Conservation (phyloP, 2,113 vertebrate genomes). For the Taxidea taxus region DNA sequence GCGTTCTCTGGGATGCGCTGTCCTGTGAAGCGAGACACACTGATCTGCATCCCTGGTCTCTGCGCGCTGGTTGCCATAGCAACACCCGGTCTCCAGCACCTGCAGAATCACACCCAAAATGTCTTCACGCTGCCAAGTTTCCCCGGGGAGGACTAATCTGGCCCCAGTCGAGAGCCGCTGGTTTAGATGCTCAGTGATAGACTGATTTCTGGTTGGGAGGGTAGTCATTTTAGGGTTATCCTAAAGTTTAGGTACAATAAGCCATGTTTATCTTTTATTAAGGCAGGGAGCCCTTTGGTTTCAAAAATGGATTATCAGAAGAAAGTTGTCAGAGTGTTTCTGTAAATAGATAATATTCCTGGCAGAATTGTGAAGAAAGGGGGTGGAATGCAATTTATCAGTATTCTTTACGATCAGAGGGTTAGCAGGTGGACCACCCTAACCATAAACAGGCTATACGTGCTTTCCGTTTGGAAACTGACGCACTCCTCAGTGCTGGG, state of each 20-base stretch:
- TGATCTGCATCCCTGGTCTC: not conserved
- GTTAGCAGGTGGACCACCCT: not conserved
- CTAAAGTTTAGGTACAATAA: not conserved
- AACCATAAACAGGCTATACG: fast-evolving
- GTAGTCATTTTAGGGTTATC: slow-evolving; percentile 3
- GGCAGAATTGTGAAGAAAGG: not conserved
- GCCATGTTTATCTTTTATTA: not conserved
- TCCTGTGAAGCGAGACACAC: too few relatives aligned
- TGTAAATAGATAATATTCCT: not conserved
- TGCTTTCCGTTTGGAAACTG: not conserved
- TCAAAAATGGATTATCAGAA: not conserved
- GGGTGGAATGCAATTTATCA: not conserved
- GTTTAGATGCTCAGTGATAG: not conserved
- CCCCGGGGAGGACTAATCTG: too few relatives aligned
- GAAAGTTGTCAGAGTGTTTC: not conserved
- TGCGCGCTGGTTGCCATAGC: not conserved
- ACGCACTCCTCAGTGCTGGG: fast-evolving
- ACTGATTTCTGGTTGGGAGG: not conserved
- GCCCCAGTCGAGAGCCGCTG: too few relatives aligned
- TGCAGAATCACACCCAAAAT: not conserved
- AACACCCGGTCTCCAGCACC: not conserved
- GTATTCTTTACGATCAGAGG: not conserved
- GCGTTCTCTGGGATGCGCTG: not conserved
- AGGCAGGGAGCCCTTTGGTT: not conserved
- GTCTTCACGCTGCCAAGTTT: not conserved